phyloP scores from a whole-genome alignment of 2,113 vertebrate genomes.

The Protomyctophum bolini region DNA sequence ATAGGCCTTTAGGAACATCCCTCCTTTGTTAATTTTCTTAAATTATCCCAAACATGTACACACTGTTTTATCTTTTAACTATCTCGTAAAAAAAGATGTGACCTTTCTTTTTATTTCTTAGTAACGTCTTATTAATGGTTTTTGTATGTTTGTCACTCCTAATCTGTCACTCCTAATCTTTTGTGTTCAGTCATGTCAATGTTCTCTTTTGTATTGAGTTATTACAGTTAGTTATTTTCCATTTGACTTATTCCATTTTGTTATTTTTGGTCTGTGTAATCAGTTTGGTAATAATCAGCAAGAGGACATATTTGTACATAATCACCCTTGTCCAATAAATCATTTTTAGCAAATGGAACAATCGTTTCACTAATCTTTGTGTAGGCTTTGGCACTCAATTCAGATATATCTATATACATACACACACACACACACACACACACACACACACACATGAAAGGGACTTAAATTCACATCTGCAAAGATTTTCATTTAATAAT shows the following conservation, averaged over 20 bases:
- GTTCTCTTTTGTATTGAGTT: conserved; percentile 17
- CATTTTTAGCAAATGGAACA: conserved; percentile 67
- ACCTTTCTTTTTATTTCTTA: conserved; percentile 13
- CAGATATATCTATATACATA: no score
- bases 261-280: conserved; percentile 33
- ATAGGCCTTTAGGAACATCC: conserved; percentile 5
- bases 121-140: background rate
- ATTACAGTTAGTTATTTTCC: conserved; percentile 52
- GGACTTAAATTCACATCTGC: conserved; percentile 20
- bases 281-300: conserved; percentile 45
- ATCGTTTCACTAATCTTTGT: conserved; percentile 27
- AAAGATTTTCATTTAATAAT: conserved; percentile 29
- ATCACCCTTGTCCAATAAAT: conserved; percentile 75
- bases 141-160: background rate
- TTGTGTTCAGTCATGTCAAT: background rate
- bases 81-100: conserved; percentile 29
- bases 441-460: conserved; percentile 12
- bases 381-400: background rate
- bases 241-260: conserved; percentile 44
- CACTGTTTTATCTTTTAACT: conserved; percentile 32
- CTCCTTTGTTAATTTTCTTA: conserved; percentile 4
- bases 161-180: conserved; percentile 12
- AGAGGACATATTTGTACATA: conserved; percentile 56
- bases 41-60: conserved; percentile 42
- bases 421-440: no score